Evolutionary conservation across 2,113 vertebrate species (phyloP).

Genomic region (Eolophus roseicapilla): DNA sequence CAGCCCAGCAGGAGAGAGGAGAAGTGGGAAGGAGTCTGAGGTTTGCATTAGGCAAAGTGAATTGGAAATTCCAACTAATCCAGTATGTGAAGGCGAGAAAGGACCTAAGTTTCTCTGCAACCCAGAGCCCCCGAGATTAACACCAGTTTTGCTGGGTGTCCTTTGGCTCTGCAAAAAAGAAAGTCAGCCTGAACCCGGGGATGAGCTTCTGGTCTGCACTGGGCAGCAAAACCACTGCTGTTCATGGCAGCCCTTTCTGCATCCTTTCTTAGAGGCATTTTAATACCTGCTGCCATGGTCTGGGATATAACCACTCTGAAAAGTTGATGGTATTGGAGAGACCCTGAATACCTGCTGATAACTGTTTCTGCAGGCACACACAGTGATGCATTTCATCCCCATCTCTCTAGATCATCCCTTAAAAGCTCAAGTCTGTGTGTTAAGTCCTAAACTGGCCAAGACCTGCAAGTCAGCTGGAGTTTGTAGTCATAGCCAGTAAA

Average conservation of each 20-base stretch:
- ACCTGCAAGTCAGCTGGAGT: not conserved
- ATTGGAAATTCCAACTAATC: not conserved
- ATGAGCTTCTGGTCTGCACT: fast-evolving
- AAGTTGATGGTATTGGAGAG: not conserved
- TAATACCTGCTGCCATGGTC: not conserved
- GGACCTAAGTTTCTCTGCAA: not conserved
- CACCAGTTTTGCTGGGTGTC: not conserved
- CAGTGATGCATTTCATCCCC: not conserved
- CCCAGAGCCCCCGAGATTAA: not conserved
- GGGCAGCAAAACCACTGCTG: not conserved
- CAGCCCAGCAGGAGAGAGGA: not conserved
- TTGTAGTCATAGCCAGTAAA: not conserved
- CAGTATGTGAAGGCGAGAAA: not conserved
- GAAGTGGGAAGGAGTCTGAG: not conserved
- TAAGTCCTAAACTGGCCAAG: not conserved
- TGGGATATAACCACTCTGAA: not conserved
- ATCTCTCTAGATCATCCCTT: not conserved
- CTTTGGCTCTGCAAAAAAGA: fast-evolving
- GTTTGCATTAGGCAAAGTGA: not conserved
- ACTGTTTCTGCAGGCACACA: not conserved
- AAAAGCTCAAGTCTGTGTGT: not conserved
- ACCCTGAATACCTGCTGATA: fast-evolving
- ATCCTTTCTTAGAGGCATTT: not conserved
- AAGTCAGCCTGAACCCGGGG: not conserved
- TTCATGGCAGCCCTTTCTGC: not conserved